phyloP scores from a whole-genome alignment of 37 sponge, comb jelly and placozoan genomes.

The Ianthella basta region DNA sequence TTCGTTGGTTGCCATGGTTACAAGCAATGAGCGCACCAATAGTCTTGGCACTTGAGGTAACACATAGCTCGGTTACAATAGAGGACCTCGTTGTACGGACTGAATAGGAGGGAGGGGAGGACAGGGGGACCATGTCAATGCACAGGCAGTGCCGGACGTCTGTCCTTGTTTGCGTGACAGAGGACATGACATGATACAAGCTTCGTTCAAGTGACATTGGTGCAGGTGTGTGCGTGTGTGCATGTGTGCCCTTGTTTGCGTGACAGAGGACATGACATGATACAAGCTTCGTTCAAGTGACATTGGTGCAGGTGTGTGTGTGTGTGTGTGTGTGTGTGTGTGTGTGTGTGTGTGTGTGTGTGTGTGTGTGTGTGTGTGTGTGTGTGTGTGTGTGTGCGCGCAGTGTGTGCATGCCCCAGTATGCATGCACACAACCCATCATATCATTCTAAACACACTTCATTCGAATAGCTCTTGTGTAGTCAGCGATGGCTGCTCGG shows the following conservation, averaged over 20 bases:
- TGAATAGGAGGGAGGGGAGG: not conserved
- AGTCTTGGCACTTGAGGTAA: slow-evolving; percentile 51
- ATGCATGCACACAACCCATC: not conserved
- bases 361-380: no score
- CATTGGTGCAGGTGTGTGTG: not conserved
- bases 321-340: no score
- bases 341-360: no score
- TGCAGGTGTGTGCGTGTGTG: no score
- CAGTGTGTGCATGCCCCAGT: not conserved
- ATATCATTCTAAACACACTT: slow-evolving; percentile 57
- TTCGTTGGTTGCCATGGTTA: not conserved
- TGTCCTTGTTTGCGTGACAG: no score
- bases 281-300: not conserved
- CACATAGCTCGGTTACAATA: slow-evolving; percentile 68
- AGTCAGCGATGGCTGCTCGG: slow-evolving; percentile 64
- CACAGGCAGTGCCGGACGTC: no score
- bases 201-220: not conserved
- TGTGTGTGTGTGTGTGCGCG: no score
- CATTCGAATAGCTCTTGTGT: slow-evolving; percentile 58
- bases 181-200: not conserved
- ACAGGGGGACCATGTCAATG: no score
- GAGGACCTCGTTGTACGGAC: slow-evolving; percentile 58
- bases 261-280: not conserved
- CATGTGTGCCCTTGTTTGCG: not conserved
- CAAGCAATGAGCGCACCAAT: slow-evolving; percentile 21